Percentiles rank a stretch among this genome's conserved stretches.
Evolutionary conservation across 2,113 vertebrate genomes (phyloP).

Genomic region (Psophia crepitans): DNA sequence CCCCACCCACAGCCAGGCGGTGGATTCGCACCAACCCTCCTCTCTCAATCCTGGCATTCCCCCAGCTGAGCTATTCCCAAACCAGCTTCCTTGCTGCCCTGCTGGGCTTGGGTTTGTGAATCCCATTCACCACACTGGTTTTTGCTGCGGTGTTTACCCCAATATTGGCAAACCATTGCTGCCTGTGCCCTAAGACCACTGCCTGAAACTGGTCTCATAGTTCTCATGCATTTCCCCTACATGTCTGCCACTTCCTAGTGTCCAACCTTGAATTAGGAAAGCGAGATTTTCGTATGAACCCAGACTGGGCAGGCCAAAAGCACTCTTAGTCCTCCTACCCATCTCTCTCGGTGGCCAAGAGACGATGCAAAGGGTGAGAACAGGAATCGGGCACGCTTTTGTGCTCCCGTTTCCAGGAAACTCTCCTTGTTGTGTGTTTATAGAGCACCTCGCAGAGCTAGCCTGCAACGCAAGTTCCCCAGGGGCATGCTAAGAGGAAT

Average conservation of each 20-base stretch:
- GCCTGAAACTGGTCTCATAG: not conserved
- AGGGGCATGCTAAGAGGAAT: not conserved
- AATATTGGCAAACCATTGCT: rapidly evolving
- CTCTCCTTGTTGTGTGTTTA: conserved; percentile 18
- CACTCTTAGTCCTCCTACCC: not conserved
- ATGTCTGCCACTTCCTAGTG: not conserved
- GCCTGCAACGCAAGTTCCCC: not conserved
- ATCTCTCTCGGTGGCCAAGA: rapidly evolving
- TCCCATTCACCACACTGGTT: not conserved
- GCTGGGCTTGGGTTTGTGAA: rapidly evolving
- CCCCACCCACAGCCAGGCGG: not conserved
- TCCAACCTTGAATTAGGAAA: not conserved
- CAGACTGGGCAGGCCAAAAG: not conserved
- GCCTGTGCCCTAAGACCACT: no score
- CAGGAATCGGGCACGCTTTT: rapidly evolving
- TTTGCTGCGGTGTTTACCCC: not conserved
- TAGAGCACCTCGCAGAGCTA: not conserved
- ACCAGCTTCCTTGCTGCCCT: rapidly evolving
- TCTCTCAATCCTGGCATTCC: not conserved
- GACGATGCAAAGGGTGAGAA: not conserved
- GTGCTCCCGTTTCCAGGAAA: not conserved
- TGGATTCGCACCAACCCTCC: rapidly evolving
- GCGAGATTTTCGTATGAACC: not conserved
- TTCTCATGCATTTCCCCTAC: not conserved
- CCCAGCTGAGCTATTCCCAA: not conserved